phyloP scores from a whole-genome alignment of 2,888 invertebrate species.

The Acrobasis suavella region DNA sequence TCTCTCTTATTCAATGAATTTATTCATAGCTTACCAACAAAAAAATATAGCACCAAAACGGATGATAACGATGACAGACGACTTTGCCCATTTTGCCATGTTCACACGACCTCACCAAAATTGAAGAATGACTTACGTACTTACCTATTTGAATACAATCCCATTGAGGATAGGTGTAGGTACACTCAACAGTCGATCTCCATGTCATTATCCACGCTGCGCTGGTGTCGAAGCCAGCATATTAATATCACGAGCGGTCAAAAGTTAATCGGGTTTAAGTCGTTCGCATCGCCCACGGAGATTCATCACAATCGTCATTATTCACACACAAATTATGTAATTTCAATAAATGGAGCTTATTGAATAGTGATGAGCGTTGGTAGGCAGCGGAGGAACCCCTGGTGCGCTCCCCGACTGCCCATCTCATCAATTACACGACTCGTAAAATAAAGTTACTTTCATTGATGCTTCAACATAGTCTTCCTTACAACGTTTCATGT shows the following conservation, averaged over 20 bases:
- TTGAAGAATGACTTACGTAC: conserved; percentile 22
- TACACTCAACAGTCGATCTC: conserved; percentile 53
- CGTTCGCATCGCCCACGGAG: conserved; percentile 80
- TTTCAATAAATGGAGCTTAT: conserved; percentile 82
- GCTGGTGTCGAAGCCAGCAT: conserved; percentile 64
- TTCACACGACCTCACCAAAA: conserved; percentile 18
- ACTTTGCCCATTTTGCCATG: conserved; percentile 11
- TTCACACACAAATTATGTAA: conserved; percentile 83
- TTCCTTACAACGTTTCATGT: conserved; percentile 6
- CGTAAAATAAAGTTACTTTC: conserved; percentile 32
- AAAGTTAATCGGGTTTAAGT: conserved; percentile 82
- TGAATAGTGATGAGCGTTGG: conserved; percentile 82
- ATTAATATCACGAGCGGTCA: conserved; percentile 79
- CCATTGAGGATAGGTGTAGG: conserved; percentile 10
- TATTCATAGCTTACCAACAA: conserved; percentile 2
- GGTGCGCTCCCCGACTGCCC: conserved; percentile 50
- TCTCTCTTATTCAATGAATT: not conserved
- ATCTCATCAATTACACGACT: conserved; percentile 39
- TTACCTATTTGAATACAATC: conserved; percentile 37
- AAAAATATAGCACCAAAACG: not conserved
- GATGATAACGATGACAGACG: conserved; percentile 19
- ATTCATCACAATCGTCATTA: conserved; percentile 82
- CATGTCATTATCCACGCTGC: conserved; percentile 64
- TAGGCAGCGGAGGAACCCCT: conserved; percentile 71
- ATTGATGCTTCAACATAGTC: conserved; percentile 32